Evolutionary conservation across 64 coral and sea anemone species (phyloP).

Genomic region (Anthopleura sola): DNA sequence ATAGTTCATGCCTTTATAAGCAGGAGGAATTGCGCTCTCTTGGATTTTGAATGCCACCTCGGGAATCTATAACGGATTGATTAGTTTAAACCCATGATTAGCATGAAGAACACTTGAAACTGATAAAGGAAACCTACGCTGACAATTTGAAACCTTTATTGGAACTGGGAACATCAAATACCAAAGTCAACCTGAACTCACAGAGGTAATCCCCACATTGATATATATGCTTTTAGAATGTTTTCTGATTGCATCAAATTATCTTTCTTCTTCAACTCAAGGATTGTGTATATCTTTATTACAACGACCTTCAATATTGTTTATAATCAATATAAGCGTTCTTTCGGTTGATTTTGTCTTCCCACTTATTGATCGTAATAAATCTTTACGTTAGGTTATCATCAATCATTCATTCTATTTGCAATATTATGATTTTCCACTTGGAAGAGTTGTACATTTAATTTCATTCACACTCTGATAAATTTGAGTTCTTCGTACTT

Average conservation of each 20-base stretch:
- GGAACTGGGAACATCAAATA: background rate
- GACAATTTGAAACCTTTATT: background rate
- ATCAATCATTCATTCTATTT: background rate
- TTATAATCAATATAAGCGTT: background rate
- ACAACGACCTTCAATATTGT: background rate
- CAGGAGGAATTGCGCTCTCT: background rate
- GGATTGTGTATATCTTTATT: background rate
- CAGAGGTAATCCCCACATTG: background rate
- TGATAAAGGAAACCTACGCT: background rate
- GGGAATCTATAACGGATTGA: background rate
- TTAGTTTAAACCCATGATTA: background rate
- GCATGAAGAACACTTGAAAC: background rate
- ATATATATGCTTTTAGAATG: background rate
- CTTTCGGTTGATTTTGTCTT: background rate
- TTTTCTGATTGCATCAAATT: background rate
- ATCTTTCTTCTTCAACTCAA: background rate
- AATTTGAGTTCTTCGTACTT: background rate
- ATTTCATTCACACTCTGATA: background rate
- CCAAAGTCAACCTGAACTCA: background rate
- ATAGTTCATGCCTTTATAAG: background rate
- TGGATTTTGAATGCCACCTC: background rate
- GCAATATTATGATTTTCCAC: background rate
- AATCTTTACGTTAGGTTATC: background rate
- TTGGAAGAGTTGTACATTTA: conserved; percentile 10
- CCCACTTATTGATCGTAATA: conserved; percentile 16